Base-by-base conservation (phyloP, 2,797 vertebrate species). In the Characodon lateralis region DNA sequence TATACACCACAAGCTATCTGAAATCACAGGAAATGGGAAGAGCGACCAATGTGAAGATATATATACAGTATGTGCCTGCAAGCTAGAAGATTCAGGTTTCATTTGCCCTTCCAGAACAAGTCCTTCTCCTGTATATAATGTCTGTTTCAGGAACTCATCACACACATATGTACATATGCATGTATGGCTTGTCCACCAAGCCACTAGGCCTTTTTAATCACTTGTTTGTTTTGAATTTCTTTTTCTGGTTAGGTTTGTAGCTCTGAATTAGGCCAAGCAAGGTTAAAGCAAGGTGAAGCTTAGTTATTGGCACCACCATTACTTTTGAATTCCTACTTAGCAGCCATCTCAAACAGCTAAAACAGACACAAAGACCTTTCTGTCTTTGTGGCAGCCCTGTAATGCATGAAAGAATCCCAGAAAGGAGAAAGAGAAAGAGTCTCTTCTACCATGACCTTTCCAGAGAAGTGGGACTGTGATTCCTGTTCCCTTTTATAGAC, bases 401-500 rank as follows among this genome's bases (percentile, higher is more conserved):
- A 41, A 9, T 43, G 39, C 65, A 50, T 69, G n/a, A 74, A 31
- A 31, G 24, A 26, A 28, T 59, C 22, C n/a, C 39, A 26, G 51
- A 41, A 26, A 74, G 65, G 18, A 79, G 68, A 41, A 68, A 31
- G 66, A 50, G 35, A 46, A 28, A 77, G 73, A 13, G 16, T 24
- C 22, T 68, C 39, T 53, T 78, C 51, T 48, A 5, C 65, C 28
- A 13, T 31, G 55, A 55, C 50, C 41, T 78, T 77, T 70, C 18
- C 28, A 73, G 43, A 41, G 72, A 56, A 66, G 58, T 22, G 66
- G 26, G 56, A 20, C 9, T 56, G 68, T 5, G 72, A 73, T 74
- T 86, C 69, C 65, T 78, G n/a, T 84, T 88, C 55, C 86, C 87
- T 86, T 92, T 83, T 90, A 89, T 78, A 87, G 90, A 66, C 87